Evolutionary conservation across 2,888 invertebrate genomes (phyloP), one percentile per base, ranked within the genome.

Genomic region (Noctuana brunneofusca): DNA sequence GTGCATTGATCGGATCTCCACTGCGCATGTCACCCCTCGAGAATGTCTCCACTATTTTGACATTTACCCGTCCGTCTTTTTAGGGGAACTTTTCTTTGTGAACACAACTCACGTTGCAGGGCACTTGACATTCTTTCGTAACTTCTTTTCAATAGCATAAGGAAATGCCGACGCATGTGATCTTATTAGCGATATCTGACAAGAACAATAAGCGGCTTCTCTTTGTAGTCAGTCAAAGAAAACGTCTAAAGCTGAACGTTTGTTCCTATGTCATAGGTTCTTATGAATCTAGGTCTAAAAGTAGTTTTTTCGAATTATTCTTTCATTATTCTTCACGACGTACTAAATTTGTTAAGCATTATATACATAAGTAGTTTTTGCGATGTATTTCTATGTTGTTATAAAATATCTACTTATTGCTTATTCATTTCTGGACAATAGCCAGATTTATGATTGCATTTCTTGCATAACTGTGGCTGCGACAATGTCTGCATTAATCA

Each of bases 1-100:
- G 80, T 87, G 87, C 90, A 90, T 91, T 87, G 90, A 90, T 90
- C 90, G 87, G 73, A 75, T 72, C 71, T 73, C 73, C 74, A 84
- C 64, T 87, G 90, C 90, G 91, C 91, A 90, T 89, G 90, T 82
- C 75, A 75, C 70, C 75, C 75, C 71, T 74, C 69, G 65, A 74
- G 72, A 70, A 74, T 71, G 79, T 77, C 82, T 81, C 76, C 71
- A 70, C 78, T 79, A 71, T 82, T 87, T 86, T 88, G 87, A 87
- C 87, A 80, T 86, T 84, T 84, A 72, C 69, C 71, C 69, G 70
- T 70, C 69, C 69, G 66, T 66, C 68, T 66, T 65, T 63, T 66
- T 64, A 68, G 65, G 59, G 66, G 67, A 68, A 68, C 65, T 69
- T 56, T 65, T 68, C 64, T 65, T 64, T 55, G 41, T 65, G 62